A percentile compares a stretch with the other conserved stretches of the same genome.
phyloP scores from a whole-genome alignment of 2,888 invertebrate species.

The Cyaniris semiargus region DNA sequence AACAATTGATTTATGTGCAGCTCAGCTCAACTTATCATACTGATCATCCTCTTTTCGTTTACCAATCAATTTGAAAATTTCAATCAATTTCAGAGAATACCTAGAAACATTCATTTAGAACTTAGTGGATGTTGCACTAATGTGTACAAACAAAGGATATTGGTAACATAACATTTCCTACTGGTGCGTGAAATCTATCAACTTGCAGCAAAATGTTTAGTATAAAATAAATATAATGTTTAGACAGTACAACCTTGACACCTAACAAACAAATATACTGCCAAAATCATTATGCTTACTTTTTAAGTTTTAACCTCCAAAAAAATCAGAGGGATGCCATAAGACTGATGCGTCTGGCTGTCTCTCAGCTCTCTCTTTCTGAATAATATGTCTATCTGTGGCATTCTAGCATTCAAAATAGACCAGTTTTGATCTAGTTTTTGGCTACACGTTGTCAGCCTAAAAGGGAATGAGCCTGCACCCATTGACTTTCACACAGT shows the following conservation, averaged over 20 bases:
- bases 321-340: too few species aligned
- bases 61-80: background rate
- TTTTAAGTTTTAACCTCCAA: too few species aligned
- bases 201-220: background rate
- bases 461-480: too few species aligned
- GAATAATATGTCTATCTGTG: too few species aligned
- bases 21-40: background rate
- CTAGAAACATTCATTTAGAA: background rate
- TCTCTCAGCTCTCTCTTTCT: too few species aligned
- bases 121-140: background rate
- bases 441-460: too few species aligned
- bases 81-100: background rate
- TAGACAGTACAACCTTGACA: background rate
- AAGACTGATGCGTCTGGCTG: too few species aligned
- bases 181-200: constrained; percentile 1
- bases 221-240: too few species aligned
- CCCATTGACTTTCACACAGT: too few species aligned
- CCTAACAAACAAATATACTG: background rate
- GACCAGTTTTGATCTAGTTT: too few species aligned
- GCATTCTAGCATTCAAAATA: too few species aligned
- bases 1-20: background rate
- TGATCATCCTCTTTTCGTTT: background rate
- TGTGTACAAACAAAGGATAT: constrained; percentile 21
- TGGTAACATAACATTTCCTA: constrained; percentile 20
- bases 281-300: background rate